Base-by-base conservation (phyloP, 2,113 vertebrate genomes). In the Plectropomus leopardus region DNA sequence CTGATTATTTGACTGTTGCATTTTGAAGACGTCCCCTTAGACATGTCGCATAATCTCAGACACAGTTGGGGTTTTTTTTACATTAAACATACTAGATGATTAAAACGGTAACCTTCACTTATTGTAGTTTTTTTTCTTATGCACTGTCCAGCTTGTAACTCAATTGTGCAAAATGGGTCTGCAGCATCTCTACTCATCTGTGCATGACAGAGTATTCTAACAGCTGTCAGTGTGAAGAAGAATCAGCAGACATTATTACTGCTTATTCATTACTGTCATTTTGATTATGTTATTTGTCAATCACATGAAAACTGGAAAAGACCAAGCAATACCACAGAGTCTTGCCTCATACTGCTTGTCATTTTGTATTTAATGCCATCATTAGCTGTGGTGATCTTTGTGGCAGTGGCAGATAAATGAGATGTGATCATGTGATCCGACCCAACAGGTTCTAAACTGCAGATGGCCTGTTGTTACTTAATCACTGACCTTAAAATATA, bases 231-330 rank as follows among this genome's bases (percentile, higher is more conserved):
- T 23, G n/a, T 57, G 53, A 68, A 34, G 47, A 82, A 32, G 34
- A 60, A 80, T 86, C 72, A 80, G 50, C 55, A 26, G 36, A 40
- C 32, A 71, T 82, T 23, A 69, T 74, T 67, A 30, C 24, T 66
- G 32, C 16, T 36, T 65, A 51, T 74, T 42, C 69, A 67, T 59
- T 48, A 30, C 59, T 3, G 28, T 84, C 85, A 60, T 67, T 76
- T 51, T 76, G 71, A 79, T 88, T 76, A 75, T 55, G 42, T 44
- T 50, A 36, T 45, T 66, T 71, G 71, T 88, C 82, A 79, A 32
- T 81, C 73, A 80, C 47, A 14, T 26, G 47, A 26, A 67, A 3
- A 32, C 13, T 13, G 10, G 19, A 72, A 75, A 65, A 69, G 71
- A 66, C 67, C 24, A 8, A 5, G 19, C 47, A 44, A 23, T 45